These are phyloP conservation scores for Mylabris sibirica DNA, from an alignment of 2,888 invertebrate species.

Conservation along the genomic window DNA sequence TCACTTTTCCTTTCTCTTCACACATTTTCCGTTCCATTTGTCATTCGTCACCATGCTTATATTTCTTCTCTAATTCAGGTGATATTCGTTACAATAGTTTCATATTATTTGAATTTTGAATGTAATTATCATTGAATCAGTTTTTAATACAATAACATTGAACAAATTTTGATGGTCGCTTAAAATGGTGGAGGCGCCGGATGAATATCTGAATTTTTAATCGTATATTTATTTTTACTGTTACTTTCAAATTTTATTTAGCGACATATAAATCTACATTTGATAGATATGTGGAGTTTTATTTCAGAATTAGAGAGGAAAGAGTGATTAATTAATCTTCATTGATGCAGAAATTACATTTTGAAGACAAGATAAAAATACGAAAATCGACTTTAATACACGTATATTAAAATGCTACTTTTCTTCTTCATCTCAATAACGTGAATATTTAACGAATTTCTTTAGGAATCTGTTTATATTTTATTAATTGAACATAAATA, in stretches of 20 bases:
- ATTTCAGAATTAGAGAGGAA: conserved; percentile 7
- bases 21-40: conserved; percentile 1
- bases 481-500: neutral
- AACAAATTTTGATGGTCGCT: neutral
- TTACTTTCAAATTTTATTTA: neutral
- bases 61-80: neutral
- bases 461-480: conserved; percentile 18
- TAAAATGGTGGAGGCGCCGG: conserved; percentile 20
- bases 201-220: neutral
- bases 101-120: neutral
- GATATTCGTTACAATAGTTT: neutral
- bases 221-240: neutral
- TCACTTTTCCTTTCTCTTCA: conserved; percentile 3
- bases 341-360: conserved; percentile 15
- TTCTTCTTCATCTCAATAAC: neutral
- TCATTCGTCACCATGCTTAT: neutral
- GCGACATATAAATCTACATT: neutral
- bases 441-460: conserved; percentile 22
- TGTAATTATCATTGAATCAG: neutral
- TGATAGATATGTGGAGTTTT: neutral
- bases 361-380: conserved; percentile 10
- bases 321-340: conserved; percentile 20
- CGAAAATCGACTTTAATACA: conserved; percentile 12
- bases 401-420: neutral
- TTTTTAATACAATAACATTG: neutral